A percentile compares a stretch with the other conserved stretches of the same genome.
Evolutionary conservation across 1,140 invertebrate species (phyloP).

Genomic region (Aphis gossypii): DNA sequence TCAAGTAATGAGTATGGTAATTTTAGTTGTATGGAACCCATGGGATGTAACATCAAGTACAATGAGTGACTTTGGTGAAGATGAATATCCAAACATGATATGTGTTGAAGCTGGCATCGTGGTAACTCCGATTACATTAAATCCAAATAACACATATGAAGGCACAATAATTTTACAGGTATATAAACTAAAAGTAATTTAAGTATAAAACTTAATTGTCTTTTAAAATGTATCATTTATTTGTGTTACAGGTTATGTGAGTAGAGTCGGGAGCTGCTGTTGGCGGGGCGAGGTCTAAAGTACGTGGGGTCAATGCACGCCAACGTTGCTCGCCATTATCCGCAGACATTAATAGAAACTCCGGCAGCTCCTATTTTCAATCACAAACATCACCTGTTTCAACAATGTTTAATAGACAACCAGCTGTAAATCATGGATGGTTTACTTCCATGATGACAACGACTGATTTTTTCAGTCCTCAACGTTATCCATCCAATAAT

Average conservation of each 20-base stretch:
- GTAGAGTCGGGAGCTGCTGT: constrained; percentile 61
- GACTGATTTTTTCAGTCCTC: constrained; percentile 61
- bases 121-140: constrained; percentile 80
- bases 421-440: constrained; percentile 62
- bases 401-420: constrained; percentile 60
- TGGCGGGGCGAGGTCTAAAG: constrained; percentile 62
- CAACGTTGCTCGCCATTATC: constrained; percentile 56
- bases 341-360: constrained; percentile 61
- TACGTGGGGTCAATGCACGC: constrained; percentile 60
- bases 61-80: constrained; percentile 92
- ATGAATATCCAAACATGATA: constrained; percentile 94
- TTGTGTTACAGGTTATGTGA: constrained; percentile 65
- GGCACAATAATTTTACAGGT: constrained; percentile 87
- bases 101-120: constrained; percentile 94
- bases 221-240: constrained; percentile 28
- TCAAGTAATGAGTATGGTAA: not conserved
- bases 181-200: constrained; percentile 49
- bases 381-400: constrained; percentile 55
- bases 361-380: constrained; percentile 56
- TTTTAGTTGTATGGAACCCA: constrained; percentile 92
- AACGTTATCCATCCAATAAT: constrained; percentile 39
- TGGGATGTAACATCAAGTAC: constrained; percentile 92
- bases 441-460: constrained; percentile 63
- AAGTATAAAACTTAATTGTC: not conserved
- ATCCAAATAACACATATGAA: constrained; percentile 87